Evolutionary conservation across 1,140 invertebrate genomes (phyloP).

Genomic region (Ceratina australensis): DNA sequence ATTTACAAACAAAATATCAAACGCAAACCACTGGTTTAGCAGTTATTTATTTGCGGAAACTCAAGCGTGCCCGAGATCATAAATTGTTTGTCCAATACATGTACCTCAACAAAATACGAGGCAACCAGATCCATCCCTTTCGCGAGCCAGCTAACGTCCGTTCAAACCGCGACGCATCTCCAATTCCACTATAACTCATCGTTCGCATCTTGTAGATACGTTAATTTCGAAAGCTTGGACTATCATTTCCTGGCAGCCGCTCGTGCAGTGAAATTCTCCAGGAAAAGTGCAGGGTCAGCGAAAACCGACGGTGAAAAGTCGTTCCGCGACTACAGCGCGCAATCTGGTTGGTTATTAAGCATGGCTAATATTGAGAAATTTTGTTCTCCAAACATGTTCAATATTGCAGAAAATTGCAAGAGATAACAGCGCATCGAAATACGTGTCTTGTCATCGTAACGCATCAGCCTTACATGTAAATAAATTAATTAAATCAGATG

Average conservation of each 20-base stretch:
- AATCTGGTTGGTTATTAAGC: conserved; percentile 38
- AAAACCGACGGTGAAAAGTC: conserved; percentile 3
- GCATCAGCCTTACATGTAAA: no score
- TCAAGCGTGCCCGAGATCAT: neutral
- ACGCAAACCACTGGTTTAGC: no score
- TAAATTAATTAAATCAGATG: no score
- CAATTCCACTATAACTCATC: neutral
- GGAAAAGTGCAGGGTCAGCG: neutral
- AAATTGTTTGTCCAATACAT: conserved; percentile 2
- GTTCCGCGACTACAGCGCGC: conserved; percentile 16
- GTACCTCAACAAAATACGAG: neutral
- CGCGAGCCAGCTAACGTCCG: neutral
- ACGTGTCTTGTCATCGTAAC: no score
- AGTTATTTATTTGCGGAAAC: neutral
- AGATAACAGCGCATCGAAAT: no score
- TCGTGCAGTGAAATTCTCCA: neutral
- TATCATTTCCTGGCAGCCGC: neutral
- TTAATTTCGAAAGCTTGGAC: neutral
- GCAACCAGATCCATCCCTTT: neutral
- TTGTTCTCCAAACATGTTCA: no score
- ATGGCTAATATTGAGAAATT: conserved; percentile 5
- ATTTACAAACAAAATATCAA: no score
- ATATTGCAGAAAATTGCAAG: no score
- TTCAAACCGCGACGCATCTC: neutral
- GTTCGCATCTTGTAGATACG: neutral